Evolutionary conservation across 2,888 invertebrate genomes (phyloP), one percentile per base, ranked within the genome.

Genomic region (Ormyrus labotus): DNA sequence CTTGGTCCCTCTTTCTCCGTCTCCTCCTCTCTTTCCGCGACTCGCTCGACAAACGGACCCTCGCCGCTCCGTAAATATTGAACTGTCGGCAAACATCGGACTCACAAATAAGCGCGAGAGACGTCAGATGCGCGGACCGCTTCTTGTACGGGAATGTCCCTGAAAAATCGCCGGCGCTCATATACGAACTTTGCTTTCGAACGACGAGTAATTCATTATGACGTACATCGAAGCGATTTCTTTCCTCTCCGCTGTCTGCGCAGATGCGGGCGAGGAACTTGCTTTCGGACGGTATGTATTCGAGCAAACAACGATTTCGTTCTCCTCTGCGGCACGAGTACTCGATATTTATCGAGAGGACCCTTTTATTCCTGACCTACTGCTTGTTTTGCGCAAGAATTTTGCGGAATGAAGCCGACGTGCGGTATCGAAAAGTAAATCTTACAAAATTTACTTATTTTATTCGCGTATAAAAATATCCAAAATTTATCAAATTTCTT

Each of bases 11-110:
- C 34, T 34, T 34, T 34, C 34, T 34, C 34, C 34, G 34, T 34
- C 34, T 34, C 34, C 34, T 34, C 2, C 34, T 34, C 34, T 34
- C 34, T 34, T 34, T 34, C 34, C 34, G 34, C 34, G 4, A 45
- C 8, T n/a, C 58, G 19, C 63, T 63, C 64, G 34, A 34, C 60
- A 61, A 51, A 65, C 74, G 57, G 48, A 13, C 48, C 50, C 34
- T 2, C 6, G 47, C 47, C 50, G 5, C 76, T 84, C 64, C 45
- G 81, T 76, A 82, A 82, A 83, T 83, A 83, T 83, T 77, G 80
- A 82, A 81, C 82, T 76, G 65, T 61, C 71, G 70, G 77, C 80
- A 80, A 84, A 84, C 80, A 81, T 80, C 61, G 75, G 75, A 73
- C 76, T 60, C 69, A 81, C 80, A 82, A 83, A 84, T 83, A 83